Conservation (phyloP, 2,797 vertebrate genomes). For the Anguilla obscura region DNA sequence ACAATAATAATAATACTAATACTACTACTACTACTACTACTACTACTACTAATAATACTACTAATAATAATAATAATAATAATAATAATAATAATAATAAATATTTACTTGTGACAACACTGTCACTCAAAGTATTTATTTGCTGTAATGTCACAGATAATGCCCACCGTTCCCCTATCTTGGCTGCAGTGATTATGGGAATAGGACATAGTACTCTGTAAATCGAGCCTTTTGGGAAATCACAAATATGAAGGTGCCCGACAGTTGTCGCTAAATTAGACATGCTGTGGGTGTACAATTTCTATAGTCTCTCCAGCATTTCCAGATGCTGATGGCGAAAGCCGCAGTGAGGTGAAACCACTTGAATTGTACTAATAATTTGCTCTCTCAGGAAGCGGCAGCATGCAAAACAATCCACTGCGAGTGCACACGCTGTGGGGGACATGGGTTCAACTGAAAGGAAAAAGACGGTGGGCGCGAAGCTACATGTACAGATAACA, state of each 20-base stretch:
- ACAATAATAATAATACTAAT: no score
- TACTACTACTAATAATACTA: not conserved
- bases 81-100: not conserved
- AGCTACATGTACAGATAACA: not conserved
- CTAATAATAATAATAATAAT: not conserved
- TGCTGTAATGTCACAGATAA: no score
- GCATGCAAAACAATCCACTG: constrained; percentile 20
- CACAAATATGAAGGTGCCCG: not conserved
- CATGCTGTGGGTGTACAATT: constrained; percentile 25
- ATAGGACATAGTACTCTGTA: not conserved
- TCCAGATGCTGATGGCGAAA: constrained; percentile 36
- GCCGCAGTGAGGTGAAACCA: constrained; percentile 34
- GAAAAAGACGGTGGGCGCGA: not conserved
- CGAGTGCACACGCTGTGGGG: not conserved
- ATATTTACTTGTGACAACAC: no score
- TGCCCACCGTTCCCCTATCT: no score
- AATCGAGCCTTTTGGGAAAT: not conserved
- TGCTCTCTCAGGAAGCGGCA: constrained; percentile 1
- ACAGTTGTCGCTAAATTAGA: not conserved
- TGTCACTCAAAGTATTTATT: no score
- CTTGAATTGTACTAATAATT: constrained; percentile 21
- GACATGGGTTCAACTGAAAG: not conserved
- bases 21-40: no score
- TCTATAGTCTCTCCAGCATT: constrained; percentile 22
- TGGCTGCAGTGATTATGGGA: no score